phyloP scores from a whole-genome alignment of 2,888 invertebrate species.

The Aspidiotus rigidus region DNA sequence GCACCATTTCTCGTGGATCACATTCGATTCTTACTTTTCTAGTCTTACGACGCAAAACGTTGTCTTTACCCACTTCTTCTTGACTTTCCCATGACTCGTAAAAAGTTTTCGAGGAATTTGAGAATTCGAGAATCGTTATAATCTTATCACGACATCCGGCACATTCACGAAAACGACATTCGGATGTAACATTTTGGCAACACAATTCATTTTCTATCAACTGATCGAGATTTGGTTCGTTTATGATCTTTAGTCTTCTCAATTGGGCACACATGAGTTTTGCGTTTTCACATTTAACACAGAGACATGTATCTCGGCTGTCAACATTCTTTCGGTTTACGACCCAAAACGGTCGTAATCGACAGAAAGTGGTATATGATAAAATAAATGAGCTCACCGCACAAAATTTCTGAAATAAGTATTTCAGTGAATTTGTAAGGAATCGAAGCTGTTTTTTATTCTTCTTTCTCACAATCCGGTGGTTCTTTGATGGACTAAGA shows the following conservation, averaged over 20 bases:
- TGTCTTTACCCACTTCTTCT: not conserved
- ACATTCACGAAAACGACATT: conserved; percentile 7
- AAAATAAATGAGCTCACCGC: not conserved
- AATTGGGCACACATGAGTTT: not conserved
- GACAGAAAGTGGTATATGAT: conserved; percentile 11
- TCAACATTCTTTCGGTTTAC: conserved; percentile 18
- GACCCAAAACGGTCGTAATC: conserved; percentile 35
- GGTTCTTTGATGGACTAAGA: conserved; percentile 3
- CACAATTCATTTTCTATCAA: conserved; percentile 5
- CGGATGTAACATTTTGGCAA: not conserved
- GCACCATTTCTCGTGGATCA: not conserved
- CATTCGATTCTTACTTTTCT: not conserved
- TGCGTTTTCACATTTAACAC: conserved; percentile 11
- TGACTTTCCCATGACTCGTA: conserved; percentile 2
- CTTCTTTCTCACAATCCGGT: conserved; percentile 10
- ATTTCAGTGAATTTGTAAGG: conserved; percentile 5
- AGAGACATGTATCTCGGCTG: conserved; percentile 33
- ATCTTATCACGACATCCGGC: not conserved
- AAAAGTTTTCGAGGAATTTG: not conserved
- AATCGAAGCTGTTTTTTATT: conserved; percentile 8
- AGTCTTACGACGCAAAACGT: not conserved
- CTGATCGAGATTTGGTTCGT: not conserved
- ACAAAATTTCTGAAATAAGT: conserved; percentile 2
- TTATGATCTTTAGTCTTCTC: conserved; percentile 1
- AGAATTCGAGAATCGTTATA: not conserved